phyloP scores from a whole-genome alignment of 2,888 invertebrate species.

The Dryocosmus kuriphilus region DNA sequence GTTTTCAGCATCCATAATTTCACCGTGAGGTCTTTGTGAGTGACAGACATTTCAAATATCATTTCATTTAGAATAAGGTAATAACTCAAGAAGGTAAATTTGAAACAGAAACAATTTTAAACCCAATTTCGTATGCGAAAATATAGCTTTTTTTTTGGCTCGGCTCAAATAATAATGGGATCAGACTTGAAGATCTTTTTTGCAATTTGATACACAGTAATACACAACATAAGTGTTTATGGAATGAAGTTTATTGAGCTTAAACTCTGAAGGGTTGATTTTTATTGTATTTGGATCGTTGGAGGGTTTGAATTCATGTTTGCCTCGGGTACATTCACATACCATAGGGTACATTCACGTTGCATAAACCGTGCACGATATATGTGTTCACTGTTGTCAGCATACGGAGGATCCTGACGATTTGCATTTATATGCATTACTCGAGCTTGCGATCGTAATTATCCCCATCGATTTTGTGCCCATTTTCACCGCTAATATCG shows the following conservation, averaged over 20 bases:
- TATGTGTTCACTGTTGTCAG: neutral
- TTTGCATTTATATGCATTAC: slow-evolving; percentile 30
- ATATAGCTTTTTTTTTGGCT: no score
- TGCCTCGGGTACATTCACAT: neutral
- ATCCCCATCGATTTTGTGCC: neutral
- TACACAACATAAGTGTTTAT: neutral
- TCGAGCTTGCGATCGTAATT: neutral
- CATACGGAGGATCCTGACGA: slow-evolving; percentile 2
- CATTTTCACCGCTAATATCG: slow-evolving; percentile 11
- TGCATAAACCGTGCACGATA: neutral
- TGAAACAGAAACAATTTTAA: no score
- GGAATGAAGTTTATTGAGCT: neutral
- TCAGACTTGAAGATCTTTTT: no score
- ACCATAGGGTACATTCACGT: neutral
- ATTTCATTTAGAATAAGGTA: no score
- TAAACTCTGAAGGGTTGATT: neutral
- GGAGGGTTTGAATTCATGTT: neutral
- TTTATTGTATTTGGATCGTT: slow-evolving; percentile 2
- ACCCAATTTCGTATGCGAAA: no score
- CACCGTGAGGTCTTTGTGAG: no score
- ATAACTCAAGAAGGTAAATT: no score
- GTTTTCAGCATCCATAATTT: no score
- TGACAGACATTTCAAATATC: no score
- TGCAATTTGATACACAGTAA: no score
- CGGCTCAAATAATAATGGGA: no score